These are phyloP conservation scores for Odiellus spinosus DNA, from an alignment of 2,888 invertebrate genomes.

Conservation along the genomic window DNA sequence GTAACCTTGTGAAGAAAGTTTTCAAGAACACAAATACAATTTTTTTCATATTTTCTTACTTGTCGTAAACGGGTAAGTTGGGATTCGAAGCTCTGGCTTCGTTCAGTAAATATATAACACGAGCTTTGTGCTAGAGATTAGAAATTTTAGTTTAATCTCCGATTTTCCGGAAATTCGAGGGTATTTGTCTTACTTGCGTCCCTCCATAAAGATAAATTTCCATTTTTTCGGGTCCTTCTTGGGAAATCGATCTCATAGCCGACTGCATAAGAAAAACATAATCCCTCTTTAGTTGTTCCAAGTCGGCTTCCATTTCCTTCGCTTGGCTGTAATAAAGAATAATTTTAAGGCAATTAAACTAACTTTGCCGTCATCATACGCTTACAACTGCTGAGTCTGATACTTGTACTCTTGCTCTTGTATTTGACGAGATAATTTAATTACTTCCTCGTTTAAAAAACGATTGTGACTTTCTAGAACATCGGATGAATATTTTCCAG, in stretches of 20 bases:
- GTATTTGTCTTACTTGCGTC: constrained; percentile 32
- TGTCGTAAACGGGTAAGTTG: constrained; percentile 35
- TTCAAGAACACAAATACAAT: neutral
- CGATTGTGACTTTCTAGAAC: constrained; percentile 33
- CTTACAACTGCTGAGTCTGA: constrained; percentile 16
- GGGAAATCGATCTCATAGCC: constrained; percentile 33
- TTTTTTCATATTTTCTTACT: constrained; percentile 22
- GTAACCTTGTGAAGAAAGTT: neutral
- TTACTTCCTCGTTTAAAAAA: constrained; percentile 36
- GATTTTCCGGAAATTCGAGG: neutral
- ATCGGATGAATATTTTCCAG: no score
- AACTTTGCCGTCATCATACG: neutral
- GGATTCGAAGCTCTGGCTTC: constrained; percentile 35
- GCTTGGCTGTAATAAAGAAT: constrained; percentile 3
- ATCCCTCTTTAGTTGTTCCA: constrained; percentile 34
- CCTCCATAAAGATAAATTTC: constrained; percentile 35
- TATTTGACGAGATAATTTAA: constrained; percentile 30
- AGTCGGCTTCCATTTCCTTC: constrained; percentile 26
- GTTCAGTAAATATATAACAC: constrained; percentile 31
- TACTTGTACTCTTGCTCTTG: constrained; percentile 19
- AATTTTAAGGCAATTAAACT: neutral
- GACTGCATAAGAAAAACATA: constrained; percentile 36
- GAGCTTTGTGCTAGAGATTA: constrained; percentile 31
- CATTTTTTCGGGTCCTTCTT: constrained; percentile 33
- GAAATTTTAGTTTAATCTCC: neutral